Base-by-base conservation (phyloP, 2,113 vertebrate species). In the Melierax canorus region DNA sequence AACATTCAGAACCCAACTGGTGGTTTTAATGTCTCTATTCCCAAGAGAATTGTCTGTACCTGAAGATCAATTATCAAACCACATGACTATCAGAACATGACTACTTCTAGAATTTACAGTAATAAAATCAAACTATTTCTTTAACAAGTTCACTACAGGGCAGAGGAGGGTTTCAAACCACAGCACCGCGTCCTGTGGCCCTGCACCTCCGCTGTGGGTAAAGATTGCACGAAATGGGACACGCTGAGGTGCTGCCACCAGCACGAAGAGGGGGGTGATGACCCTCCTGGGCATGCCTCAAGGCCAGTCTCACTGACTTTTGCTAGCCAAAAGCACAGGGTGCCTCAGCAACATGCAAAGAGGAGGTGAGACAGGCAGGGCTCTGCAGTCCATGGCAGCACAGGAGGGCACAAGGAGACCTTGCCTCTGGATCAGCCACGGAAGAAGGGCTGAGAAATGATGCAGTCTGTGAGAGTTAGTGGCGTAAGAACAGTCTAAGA, bases 61-160 rank as follows among this genome's bases (percentile, higher is more conserved):
- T 66, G 73, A 95, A 93, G 75, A 95, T 92, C 79, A 96, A 85
- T 88, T 91, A 93, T 87, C 73, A 79, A 92, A 60, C n/a, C 62
- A n/a, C 3, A 23, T 59, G 82, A 86, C 69, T 43, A 88, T 84
- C 63, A 78, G 73, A 85, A 75, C 12, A 60, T 7, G 17, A 83
- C 83, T 88, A 91, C 38, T 56, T 51, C 39, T 85, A 41, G 46
- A 85, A 94, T 87, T 82, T 72, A 60, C 30, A n/a, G 43, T n/a
- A 69, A 91, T 69, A 77, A 87, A 82, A 75, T 60, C 22, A 72
- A 84, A 75, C 30, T 43, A 29, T 29, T 77, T 41, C 55, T 91
- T 87, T 60, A 79, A 41, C 4, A 39, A 59, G 34, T 56, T 76
- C 62, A 45, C 34, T n/a, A 46, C 8, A 38, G 45, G 58, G 21